Base-by-base conservation (phyloP, 2,888 invertebrate species). In the Tinea semifulvella region DNA sequence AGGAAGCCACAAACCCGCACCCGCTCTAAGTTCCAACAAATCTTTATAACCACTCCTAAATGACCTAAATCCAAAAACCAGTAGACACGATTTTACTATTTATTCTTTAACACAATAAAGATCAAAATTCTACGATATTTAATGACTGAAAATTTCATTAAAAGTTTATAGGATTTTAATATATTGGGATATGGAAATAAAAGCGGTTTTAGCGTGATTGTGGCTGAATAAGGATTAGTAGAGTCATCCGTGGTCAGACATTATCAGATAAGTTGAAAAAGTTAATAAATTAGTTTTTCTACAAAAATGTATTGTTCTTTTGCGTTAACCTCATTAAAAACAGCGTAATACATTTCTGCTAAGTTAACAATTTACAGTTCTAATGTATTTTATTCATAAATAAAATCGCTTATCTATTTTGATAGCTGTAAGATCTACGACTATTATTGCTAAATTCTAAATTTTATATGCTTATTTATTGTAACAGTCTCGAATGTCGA, bases 271-370 rank as follows among this genome's bases (percentile, higher is more conserved):
- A 31, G 2, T n/a, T n/a, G n/a, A 14, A 31, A n/a, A 31, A 31
- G 31, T 31, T 31, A 31, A 13, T 7, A 31, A 31, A 31, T 31
- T 13, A 31, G 31, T 31, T 22, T 22, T 22, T 22, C n/a, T n/a
- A n/a, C n/a, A n/a, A n/a, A n/a, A n/a, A n/a, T n/a, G n/a, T n/a
- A n/a, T n/a, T n/a, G n/a, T n/a, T n/a, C n/a, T n/a, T n/a, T n/a
- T n/a, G n/a, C n/a, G n/a, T n/a, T n/a, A n/a, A n/a, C n/a, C n/a
- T n/a, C n/a, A n/a, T n/a, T n/a, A n/a, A n/a, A n/a, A n/a, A n/a
- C n/a, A n/a, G n/a, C n/a, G n/a, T n/a, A n/a, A n/a, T n/a, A n/a
- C n/a, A n/a, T n/a, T n/a, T n/a, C n/a, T n/a, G n/a, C n/a, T n/a
- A n/a, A n/a, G n/a, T n/a, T n/a, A n/a, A n/a, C n/a, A n/a, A n/a